Evolutionary conservation across 2,797 vertebrate genomes (phyloP).

Genomic region (Parauchenoglanis punctatus): DNA sequence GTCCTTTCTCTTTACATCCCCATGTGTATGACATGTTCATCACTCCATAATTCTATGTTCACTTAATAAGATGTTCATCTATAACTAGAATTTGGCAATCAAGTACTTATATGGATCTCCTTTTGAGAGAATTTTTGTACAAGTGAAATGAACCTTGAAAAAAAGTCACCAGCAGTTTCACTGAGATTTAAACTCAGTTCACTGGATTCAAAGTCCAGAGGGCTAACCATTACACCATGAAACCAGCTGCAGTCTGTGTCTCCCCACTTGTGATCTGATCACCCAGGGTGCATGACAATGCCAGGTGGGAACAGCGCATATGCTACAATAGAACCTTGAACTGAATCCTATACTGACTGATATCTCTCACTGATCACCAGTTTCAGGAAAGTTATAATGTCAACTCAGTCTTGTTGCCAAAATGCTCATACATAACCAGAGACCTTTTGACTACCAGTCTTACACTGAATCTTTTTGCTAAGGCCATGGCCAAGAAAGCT

Average conservation of each 20-base stretch:
- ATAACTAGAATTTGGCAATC: background rate
- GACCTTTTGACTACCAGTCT: background rate
- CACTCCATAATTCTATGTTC: background rate
- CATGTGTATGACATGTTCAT: background rate
- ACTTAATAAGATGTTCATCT: background rate
- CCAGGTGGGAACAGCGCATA: background rate
- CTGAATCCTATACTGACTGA: background rate
- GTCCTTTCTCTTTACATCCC: background rate
- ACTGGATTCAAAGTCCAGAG: conserved; percentile 49
- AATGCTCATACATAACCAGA: background rate
- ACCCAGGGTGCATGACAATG: background rate
- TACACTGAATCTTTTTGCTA: background rate
- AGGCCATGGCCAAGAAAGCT: background rate
- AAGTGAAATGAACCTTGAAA: no score
- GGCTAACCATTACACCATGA: conserved; percentile 67
- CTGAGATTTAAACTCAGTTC: conserved; percentile 70
- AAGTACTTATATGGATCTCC: background rate
- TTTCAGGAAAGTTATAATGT: background rate
- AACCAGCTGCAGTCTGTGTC: conserved; percentile 43
- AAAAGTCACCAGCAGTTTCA: background rate
- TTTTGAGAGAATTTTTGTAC: background rate
- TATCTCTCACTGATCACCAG: background rate
- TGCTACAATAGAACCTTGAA: background rate
- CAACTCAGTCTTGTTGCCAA: background rate
- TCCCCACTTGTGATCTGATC: background rate